These are phyloP conservation scores for Diogma glabrata DNA, from an alignment of 2,888 invertebrate species.

Conservation along the genomic window DNA sequence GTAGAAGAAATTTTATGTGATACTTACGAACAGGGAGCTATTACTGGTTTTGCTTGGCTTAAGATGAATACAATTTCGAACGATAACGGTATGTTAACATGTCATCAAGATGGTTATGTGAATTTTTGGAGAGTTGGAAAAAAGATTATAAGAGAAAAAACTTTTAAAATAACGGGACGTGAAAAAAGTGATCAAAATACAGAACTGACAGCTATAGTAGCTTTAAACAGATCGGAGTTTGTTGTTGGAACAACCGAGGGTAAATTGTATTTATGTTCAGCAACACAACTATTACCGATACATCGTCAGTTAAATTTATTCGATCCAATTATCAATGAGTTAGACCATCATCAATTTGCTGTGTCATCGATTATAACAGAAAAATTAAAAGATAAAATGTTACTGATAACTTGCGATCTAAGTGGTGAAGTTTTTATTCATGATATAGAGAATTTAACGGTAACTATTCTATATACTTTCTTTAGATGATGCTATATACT, in stretches of 20 bases:
- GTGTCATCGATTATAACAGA: slow-evolving; percentile 26
- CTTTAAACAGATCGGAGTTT: slow-evolving; percentile 25
- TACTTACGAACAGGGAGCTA: slow-evolving; percentile 26
- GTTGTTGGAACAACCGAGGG: slow-evolving; percentile 32
- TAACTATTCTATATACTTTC: too few species aligned
- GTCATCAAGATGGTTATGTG: slow-evolving; percentile 31
- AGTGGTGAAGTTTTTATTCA: slow-evolving; percentile 34
- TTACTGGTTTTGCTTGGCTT: slow-evolving; percentile 31
- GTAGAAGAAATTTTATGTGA: slow-evolving; percentile 27
- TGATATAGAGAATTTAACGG: slow-evolving; percentile 26
- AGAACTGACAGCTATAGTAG: slow-evolving; percentile 26
- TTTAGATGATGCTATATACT: too few species aligned
- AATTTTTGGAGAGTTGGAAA: slow-evolving; percentile 27
- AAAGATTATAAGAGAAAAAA: slow-evolving; percentile 25
- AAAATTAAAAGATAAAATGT: slow-evolving; percentile 22
- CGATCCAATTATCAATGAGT: slow-evolving; percentile 18
- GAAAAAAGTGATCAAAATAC: slow-evolving; percentile 10
- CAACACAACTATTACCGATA: slow-evolving; percentile 17
- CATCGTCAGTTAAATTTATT: slow-evolving; percentile 17
- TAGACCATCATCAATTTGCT: slow-evolving; percentile 31
- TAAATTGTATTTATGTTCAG: slow-evolving; percentile 28
- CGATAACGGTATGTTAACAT: slow-evolving; percentile 23
- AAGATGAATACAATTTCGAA: slow-evolving; percentile 21
- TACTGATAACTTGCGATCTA: slow-evolving; percentile 32
- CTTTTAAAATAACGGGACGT: slow-evolving; percentile 15